phyloP scores from a whole-genome alignment of 2,113 vertebrate genomes.

The Lipophrys pholis region DNA sequence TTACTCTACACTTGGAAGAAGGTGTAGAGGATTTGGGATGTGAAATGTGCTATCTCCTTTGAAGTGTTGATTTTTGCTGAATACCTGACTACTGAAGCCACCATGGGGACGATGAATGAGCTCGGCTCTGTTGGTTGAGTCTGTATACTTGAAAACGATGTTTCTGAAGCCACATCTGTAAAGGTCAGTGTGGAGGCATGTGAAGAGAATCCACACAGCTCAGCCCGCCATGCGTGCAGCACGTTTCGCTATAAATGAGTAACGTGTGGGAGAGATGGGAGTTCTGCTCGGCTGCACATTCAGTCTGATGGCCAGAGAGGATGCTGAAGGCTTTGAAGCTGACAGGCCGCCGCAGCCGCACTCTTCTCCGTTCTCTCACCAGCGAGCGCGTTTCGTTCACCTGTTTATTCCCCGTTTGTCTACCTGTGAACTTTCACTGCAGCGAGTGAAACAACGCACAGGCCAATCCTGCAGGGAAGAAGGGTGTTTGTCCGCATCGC shows the following conservation, averaged over 20 bases:
- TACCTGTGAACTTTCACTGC: slow-evolving; percentile 7
- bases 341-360: slow-evolving; percentile 8
- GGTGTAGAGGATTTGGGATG: too few species aligned
- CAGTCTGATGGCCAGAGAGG: slow-evolving; percentile 13
- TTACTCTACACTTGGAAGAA: too few species aligned
- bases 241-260: slow-evolving; percentile 2
- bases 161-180: background rate
- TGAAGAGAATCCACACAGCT: background rate
- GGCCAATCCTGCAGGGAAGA: background rate
- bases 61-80: background rate
- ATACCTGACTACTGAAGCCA: background rate
- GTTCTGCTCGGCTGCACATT: slow-evolving; percentile 19
- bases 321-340: slow-evolving; percentile 11
- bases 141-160: too few species aligned
- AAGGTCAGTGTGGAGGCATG: slow-evolving; percentile 7
- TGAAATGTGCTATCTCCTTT: background rate
- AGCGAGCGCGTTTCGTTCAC: background rate
- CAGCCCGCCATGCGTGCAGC: background rate
- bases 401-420: background rate
- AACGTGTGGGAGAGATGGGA: slow-evolving; percentile 20
- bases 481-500: slow-evolving; percentile 24
- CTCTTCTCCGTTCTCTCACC: slow-evolving; percentile 5
- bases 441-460: slow-evolving; percentile 9
- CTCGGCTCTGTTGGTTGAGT: background rate
- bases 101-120: background rate